Conservation (phyloP, 2,888 invertebrate species). For the Oconnorella tubifera region DNA sequence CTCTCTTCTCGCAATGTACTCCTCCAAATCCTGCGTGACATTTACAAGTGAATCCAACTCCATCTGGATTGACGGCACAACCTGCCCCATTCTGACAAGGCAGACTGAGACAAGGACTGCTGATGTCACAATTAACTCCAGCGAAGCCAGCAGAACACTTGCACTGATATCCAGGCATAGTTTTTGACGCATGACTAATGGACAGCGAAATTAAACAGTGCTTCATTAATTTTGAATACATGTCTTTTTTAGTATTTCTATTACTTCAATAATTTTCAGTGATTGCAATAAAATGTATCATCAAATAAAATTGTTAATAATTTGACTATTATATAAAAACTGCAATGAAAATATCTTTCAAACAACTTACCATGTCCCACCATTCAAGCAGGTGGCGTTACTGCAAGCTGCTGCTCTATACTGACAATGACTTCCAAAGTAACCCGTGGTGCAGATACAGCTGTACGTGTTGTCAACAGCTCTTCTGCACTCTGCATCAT, state of each 20-base stretch:
- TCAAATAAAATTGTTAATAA: too few species aligned
- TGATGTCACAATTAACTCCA: slow-evolving; percentile 13
- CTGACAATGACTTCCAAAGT: slow-evolving; percentile 15
- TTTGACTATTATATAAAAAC: too few species aligned
- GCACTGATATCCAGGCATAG: slow-evolving; percentile 9
- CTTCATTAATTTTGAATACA: too few species aligned
- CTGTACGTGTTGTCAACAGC: neutral
- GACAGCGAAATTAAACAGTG: too few species aligned
- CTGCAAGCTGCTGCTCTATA: neutral
- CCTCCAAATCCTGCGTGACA: slow-evolving; percentile 17
- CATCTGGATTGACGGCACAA: slow-evolving; percentile 1
- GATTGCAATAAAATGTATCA: too few species aligned
- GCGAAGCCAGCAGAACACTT: slow-evolving; percentile 12
- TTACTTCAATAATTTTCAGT: too few species aligned
- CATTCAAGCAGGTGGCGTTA: slow-evolving; percentile 8
- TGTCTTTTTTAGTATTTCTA: too few species aligned
- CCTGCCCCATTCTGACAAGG: slow-evolving; percentile 12
- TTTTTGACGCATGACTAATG: slow-evolving; percentile 12
- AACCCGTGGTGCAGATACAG: slow-evolving; percentile 8
- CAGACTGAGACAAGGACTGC: slow-evolving; percentile 10
- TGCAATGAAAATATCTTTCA: too few species aligned
- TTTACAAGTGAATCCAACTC: slow-evolving; percentile 14
- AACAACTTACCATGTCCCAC: slow-evolving; percentile 6
- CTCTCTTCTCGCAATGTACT: slow-evolving; percentile 10
- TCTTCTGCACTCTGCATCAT: neutral